Base-by-base conservation (phyloP, 2,113 vertebrate genomes). In the Glaucomys volans region DNA sequence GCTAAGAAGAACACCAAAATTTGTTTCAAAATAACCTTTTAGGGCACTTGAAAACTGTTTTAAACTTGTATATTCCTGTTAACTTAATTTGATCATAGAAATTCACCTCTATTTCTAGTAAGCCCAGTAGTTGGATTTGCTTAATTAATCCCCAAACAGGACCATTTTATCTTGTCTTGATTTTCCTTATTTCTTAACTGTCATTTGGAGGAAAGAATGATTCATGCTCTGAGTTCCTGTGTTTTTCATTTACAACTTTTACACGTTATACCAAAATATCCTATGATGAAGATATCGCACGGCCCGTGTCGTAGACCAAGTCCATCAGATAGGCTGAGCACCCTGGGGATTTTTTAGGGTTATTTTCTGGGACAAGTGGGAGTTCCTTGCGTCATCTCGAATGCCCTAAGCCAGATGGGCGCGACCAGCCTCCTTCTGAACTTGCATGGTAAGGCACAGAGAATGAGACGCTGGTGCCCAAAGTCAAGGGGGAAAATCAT, bases 1-100 rank as follows among this genome's bases (percentile, higher is more conserved):
- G 72, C 87, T 18, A 42, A 91, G n/a, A 57, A 85, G 42, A 95
- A 95, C 91, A 91, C 80, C 57, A 88, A 75, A 87, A 16, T 59
- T 52, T 50, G 62, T 40, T 28, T 95, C 64, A 66, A 50, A 95
- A 86, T 66, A 79, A 75, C 32, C 50, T 81, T 93, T 84, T 59
- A 12, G 75, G 80, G n/a, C 72, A 10, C 18, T n/a, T 64, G 59
- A 71, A 76, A 67, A n/a, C 66, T 11, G 13, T 80, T 79, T 95
- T 69, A 37, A 52, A 44, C 11, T 12, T 14, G 1, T 22, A 5
- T 4, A 16, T n/a, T 24, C 69, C 72, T 35, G 26, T 32, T 50
- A 16, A 52, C 16, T 84, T 10, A 35, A 59, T 87, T 80, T n/a
- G 35, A 42, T 40, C 64, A 18, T 10, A 87, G 76, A 84, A 24